phyloP scores from a whole-genome alignment of 2,888 invertebrate genomes.

The Brachylomia viminalis region DNA sequence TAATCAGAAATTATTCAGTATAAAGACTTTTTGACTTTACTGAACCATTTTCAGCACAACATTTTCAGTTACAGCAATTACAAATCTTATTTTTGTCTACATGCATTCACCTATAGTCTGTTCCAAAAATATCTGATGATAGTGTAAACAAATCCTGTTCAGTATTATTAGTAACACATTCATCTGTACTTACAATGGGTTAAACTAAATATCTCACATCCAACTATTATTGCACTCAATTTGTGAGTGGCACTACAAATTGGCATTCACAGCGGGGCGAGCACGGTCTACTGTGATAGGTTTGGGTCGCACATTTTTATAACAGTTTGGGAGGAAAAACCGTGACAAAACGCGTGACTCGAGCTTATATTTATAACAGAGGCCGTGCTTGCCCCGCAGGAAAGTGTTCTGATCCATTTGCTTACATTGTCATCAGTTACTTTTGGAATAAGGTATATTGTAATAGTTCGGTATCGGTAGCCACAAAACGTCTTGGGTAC shows the following conservation, averaged over 20 bases:
- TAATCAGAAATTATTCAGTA: no score
- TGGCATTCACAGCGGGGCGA: not conserved
- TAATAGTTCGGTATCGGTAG: not conserved
- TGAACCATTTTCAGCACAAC: no score
- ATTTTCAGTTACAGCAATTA: not conserved
- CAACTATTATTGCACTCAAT: not conserved
- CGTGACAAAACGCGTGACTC: no score
- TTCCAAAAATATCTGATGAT: not conserved
- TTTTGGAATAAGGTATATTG: not conserved
- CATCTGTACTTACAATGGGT: not conserved
- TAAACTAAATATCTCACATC: not conserved
- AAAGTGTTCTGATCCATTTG: not conserved
- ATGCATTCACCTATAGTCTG: not conserved
- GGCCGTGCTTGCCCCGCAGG: no score
- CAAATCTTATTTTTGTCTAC: not conserved
- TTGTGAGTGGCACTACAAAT: not conserved
- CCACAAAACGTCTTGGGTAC: not conserved
- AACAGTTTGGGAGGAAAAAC: no score
- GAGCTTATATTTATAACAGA: no score
- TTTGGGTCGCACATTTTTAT: no score
- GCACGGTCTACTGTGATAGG: no score
- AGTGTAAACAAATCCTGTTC: not conserved
- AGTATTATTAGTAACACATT: not conserved
- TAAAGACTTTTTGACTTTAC: no score
- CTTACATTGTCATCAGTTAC: not conserved